Base-by-base conservation (phyloP, 1,140 invertebrate species). In the Caenorhabditis inopinata region DNA sequence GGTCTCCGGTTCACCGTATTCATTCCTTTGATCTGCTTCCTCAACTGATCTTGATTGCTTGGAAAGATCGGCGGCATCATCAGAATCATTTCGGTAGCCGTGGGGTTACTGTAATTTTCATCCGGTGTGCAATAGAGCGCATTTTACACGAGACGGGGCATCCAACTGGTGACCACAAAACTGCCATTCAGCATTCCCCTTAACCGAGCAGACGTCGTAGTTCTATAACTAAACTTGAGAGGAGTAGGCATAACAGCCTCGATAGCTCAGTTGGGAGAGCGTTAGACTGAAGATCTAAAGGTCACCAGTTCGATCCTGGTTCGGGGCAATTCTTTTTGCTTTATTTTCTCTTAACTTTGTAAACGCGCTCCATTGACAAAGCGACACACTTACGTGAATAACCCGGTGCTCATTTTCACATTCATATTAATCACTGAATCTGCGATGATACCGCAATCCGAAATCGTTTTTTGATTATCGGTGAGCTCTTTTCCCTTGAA, bases 281-380 rank as follows among this genome's bases (percentile, higher is more conserved):
- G 89, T 89, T 89, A 87, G 89, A 89, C 89, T 90, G 89, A 89
- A 89, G 88, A 90, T 89, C 89, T 88, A 89, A 88, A 89, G 87
- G 89, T 89, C 89, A 85, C 89, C 85, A 88, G 89, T 89, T 90
- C 89, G 89, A 90, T 87, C 89, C 89, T 77, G 73, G 73, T 75
- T 75, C 48, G 42, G 42, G 35, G 21, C 42, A 51, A 75, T n/a
- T 68, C 74, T n/a, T 42, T 47, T 29, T 46, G 32, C 14, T 42
- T 14, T 42, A 42, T 42, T 42, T 7, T 42, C 14, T 42, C 14
- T 42, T 14, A 42, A 14, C 38, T 42, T 7, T 14, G 14, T 42
- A 42, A n/a, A n/a, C n/a, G n/a, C n/a, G n/a, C n/a, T n/a, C n/a
- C 18, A 25, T 6, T 25, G 18, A 51, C 27, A 25, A 51, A 21